phyloP scores from a whole-genome alignment of 1,140 invertebrate species.

The Nomia melanderi region DNA sequence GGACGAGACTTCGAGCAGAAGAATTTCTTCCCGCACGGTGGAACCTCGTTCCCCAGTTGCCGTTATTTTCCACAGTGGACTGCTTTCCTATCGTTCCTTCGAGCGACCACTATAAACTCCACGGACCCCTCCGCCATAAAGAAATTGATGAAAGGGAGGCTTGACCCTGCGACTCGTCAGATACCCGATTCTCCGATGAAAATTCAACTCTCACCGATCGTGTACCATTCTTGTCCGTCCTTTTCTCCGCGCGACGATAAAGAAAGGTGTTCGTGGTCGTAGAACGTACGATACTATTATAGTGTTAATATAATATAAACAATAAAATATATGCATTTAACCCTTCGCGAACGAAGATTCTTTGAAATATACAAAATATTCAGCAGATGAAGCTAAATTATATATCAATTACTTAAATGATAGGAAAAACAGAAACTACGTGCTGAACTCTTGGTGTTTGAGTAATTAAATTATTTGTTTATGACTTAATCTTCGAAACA shows the following conservation, averaged over 20 bases:
- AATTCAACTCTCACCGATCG: not conserved
- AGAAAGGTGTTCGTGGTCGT: not conserved
- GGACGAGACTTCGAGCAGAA: not conserved
- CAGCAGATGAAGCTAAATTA: too few species aligned
- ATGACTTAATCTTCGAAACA: too few species aligned
- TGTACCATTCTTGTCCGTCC: not conserved
- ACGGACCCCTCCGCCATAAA: slow-evolving; percentile 2
- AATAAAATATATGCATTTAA: too few species aligned
- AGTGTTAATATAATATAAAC: too few species aligned
- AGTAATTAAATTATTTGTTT: too few species aligned
- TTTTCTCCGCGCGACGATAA: not conserved
- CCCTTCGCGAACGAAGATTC: too few species aligned
- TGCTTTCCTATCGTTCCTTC: slow-evolving; percentile 19
- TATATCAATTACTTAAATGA: too few species aligned
- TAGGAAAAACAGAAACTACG: too few species aligned
- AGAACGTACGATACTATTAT: too few species aligned
- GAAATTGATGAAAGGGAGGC: slow-evolving; percentile 31
- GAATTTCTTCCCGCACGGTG: not conserved
- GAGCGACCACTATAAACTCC: slow-evolving; percentile 7
- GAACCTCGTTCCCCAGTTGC: not conserved
- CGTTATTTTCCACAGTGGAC: slow-evolving; percentile 11
- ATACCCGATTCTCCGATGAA: slow-evolving; percentile 9
- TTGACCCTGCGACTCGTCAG: slow-evolving; percentile 28
- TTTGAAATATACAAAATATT: too few species aligned
- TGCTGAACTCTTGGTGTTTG: too few species aligned